phyloP scores from a whole-genome alignment of 2,113 vertebrate genomes.

The Potamarius usumacintae region DNA sequence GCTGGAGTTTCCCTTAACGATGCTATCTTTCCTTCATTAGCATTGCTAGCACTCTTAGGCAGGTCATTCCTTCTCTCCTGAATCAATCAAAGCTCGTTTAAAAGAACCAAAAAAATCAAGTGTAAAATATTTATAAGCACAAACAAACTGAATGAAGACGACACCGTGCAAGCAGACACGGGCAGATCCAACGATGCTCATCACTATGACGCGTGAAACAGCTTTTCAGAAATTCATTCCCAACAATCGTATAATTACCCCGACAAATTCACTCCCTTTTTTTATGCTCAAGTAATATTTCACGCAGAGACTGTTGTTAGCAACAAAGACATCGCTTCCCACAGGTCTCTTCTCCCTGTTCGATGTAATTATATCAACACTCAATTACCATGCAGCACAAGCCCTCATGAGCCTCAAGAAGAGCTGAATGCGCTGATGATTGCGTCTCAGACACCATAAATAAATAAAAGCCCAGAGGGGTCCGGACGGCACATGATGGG shows the following conservation, averaged over 20 bases:
- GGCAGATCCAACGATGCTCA: slow-evolving; percentile 6
- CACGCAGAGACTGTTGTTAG: slow-evolving; percentile 47
- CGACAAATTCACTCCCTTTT: slow-evolving; percentile 43
- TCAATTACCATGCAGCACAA: slow-evolving; percentile 39
- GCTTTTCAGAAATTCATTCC: slow-evolving; percentile 36
- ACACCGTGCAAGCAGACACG: background rate
- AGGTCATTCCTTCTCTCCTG: background rate
- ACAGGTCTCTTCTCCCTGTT: slow-evolving; percentile 48
- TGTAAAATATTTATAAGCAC: background rate
- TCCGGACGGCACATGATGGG: background rate
- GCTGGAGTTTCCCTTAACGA: background rate
- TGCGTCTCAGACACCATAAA: slow-evolving; percentile 17
- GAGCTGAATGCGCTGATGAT: slow-evolving; percentile 32
- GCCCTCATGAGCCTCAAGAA: slow-evolving; percentile 10
- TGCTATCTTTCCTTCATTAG: background rate
- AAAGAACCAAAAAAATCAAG: background rate
- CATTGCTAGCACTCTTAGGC: background rate
- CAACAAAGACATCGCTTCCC: slow-evolving; percentile 51
- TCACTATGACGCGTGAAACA: slow-evolving; percentile 21
- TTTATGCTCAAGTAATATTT: slow-evolving; percentile 51
- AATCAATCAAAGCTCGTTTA: background rate
- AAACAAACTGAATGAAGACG: background rate
- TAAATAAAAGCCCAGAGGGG: slow-evolving; percentile 21
- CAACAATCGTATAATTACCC: slow-evolving; percentile 54
- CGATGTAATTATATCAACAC: slow-evolving; percentile 53